phyloP scores from a whole-genome alignment of 2,797 vertebrate genomes.

The Percopsis omiscomaycus region DNA sequence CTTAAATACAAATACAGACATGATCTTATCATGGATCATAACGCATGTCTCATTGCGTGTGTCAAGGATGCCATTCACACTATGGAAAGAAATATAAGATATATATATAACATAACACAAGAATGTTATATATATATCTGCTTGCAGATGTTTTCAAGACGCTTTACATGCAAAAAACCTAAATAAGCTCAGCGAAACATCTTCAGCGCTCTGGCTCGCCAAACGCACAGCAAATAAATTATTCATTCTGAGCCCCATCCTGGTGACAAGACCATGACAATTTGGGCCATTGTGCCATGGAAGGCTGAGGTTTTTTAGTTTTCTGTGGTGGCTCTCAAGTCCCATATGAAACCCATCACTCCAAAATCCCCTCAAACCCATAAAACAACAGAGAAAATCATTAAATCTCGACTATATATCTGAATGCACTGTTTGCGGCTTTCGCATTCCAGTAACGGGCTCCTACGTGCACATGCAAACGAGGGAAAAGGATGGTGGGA shows the following conservation, averaged over 20 bases:
- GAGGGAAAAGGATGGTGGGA: conserved; percentile 15
- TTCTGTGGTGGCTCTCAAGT: conserved; percentile 57
- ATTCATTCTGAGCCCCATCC: conserved; percentile 31
- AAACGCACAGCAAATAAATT: conserved; percentile 17
- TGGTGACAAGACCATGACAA: conserved; percentile 52
- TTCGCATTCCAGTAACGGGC: conserved; percentile 54
- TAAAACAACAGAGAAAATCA: conserved; percentile 70
- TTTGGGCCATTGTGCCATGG: conserved; percentile 51
- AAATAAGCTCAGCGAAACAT: conserved; percentile 28
- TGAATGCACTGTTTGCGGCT: conserved; percentile 58
- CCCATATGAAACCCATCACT: conserved; percentile 69
- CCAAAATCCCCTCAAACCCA: conserved; percentile 54
- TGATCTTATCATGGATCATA: conserved; percentile 39
- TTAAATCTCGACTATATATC: conserved; percentile 62
- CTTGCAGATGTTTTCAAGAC: no score
- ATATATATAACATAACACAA: no score
- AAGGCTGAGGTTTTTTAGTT: conserved; percentile 57
- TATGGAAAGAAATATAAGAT: not conserved
- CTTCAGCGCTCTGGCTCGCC: conserved; percentile 15
- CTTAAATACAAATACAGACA: conserved; percentile 37
- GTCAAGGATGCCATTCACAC: conserved; percentile 6
- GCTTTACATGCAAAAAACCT: conserved; percentile 13
- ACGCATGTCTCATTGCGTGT: not conserved
- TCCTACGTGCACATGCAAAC: conserved; percentile 57
- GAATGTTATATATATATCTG: no score